A percentile compares a stretch with the other conserved stretches of the same genome.
phyloP scores from a whole-genome alignment of 1,140 invertebrate genomes.

The Bombus terrestris region DNA sequence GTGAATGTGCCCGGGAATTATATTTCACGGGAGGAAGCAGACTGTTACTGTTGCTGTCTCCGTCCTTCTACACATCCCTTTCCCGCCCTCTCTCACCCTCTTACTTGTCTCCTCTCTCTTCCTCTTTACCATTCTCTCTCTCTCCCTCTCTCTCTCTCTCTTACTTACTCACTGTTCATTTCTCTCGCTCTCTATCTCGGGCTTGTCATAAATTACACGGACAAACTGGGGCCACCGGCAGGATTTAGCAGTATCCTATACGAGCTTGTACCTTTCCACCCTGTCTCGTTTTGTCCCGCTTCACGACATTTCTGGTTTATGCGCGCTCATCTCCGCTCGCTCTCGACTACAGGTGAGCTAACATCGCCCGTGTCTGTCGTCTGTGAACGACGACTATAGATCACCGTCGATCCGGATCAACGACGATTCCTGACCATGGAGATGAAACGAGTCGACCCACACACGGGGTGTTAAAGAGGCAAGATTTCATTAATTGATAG shows the following conservation, averaged over 20 bases:
- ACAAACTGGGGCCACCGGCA: slow-evolving; percentile 62
- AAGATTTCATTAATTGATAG: slow-evolving; percentile 5
- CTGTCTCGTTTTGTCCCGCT: slow-evolving; percentile 56
- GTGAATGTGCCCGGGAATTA: slow-evolving; percentile 82
- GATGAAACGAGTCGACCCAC: slow-evolving; percentile 27
- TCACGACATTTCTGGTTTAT: slow-evolving; percentile 31
- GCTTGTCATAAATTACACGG: slow-evolving; percentile 79
- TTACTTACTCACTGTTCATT: neutral
- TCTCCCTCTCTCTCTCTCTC: neutral
- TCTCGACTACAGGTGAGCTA: slow-evolving; percentile 55
- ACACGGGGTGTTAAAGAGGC: too few species aligned
- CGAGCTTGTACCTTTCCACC: slow-evolving; percentile 60
- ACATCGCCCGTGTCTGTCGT: neutral
- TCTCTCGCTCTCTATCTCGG: slow-evolving; percentile 22
- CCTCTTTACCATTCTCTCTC: neutral
- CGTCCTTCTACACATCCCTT: slow-evolving; percentile 29
- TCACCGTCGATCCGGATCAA: slow-evolving; percentile 51
- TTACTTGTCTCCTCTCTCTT: slow-evolving; percentile 20
- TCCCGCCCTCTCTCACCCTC: neutral
- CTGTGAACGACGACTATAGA: slow-evolving; percentile 26
- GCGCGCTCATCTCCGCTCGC: slow-evolving; percentile 33
- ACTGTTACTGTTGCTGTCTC: slow-evolving; percentile 80
- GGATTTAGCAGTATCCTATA: slow-evolving; percentile 69
- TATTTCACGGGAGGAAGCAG: slow-evolving; percentile 82
- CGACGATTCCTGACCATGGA: slow-evolving; percentile 24